Base-by-base conservation (phyloP, 35 echinoderm and acorn worm genomes). In the Apostichopus californicus region DNA sequence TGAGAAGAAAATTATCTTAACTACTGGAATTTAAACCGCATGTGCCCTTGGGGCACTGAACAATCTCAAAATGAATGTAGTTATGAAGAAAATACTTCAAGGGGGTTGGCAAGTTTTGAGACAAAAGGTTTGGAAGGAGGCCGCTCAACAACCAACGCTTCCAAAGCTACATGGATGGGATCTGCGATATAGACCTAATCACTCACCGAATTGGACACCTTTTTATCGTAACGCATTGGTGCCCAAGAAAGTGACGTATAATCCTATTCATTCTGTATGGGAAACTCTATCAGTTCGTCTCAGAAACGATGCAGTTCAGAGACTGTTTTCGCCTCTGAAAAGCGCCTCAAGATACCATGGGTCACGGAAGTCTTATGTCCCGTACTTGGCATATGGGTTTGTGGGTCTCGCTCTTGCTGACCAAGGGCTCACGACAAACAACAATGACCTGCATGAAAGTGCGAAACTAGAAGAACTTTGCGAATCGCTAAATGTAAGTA, bases 261-360 rank as follows among this genome's bases (percentile, higher is more conserved):
- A 1, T 23, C 55, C 12, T 0, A 59, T 85, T 58, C 55, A 56
- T 59, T 85, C 55, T 58, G 81, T 85, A 59, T 85, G 81, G 81
- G 81, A 85, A 58, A 58, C 81, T 5, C 81, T 85, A 18, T 85
- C 81, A 2, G 7, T 58, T 17, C 55, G 56, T n/a, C 57, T 85
- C 55, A 85, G 81, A 55, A 85, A 85, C 57, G 81, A 85, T 58
- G 81, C 81, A 9, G 55, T 85, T 85, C 55, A 58, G 20, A 56
- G 81, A 10, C 24, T 85, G 52, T 25, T 58, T 85, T 85, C 81
- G 17, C 80, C 80, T 20, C 15, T 83, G 17, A 54, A 55, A 56
- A 56, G 17, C n/a, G 81, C 57, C 28, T 7, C 24, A 11, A 85
- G 81, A 6, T 23, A 4, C 5, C 28, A 83, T 13, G 18, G 81